Evolutionary conservation across 2,888 invertebrate species (phyloP).

Genomic region (Rhaphigaster nebulosa): DNA sequence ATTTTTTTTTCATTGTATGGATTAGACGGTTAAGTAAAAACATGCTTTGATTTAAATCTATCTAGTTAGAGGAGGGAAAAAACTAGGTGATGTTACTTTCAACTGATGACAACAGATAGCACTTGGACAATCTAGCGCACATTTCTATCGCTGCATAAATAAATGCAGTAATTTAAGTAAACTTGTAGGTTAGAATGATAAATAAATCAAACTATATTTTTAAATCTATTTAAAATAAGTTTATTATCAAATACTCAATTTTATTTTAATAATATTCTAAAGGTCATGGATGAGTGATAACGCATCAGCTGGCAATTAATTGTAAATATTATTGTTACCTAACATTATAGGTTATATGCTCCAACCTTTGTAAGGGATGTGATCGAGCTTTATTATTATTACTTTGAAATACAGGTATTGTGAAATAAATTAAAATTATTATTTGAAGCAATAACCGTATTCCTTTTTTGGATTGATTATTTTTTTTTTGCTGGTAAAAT

Average conservation of each 20-base stretch:
- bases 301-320: neutral
- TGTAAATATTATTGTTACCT: constrained; percentile 15
- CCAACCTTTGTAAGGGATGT: constrained; percentile 4
- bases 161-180: neutral
- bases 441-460: neutral
- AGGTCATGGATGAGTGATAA: neutral
- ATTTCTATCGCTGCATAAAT: too few relatives aligned
- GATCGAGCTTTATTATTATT: neutral
- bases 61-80: neutral
- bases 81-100: neutral
- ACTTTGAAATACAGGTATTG: neutral
- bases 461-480: neutral
- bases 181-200: neutral
- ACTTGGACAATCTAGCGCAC: neutral
- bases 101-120: neutral
- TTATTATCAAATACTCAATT: neutral
- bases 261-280: neutral
- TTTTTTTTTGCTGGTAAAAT: neutral
- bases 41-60: neutral
- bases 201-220: neutral
- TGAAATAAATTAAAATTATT: neutral
- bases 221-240: neutral
- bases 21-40: too few relatives aligned
- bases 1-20: too few relatives aligned
- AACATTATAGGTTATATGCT: neutral